Evolutionary conservation across 2,797 vertebrate species (phyloP), one percentile per base, ranked within the genome.

Genomic region (Sebastes trivittatus): DNA sequence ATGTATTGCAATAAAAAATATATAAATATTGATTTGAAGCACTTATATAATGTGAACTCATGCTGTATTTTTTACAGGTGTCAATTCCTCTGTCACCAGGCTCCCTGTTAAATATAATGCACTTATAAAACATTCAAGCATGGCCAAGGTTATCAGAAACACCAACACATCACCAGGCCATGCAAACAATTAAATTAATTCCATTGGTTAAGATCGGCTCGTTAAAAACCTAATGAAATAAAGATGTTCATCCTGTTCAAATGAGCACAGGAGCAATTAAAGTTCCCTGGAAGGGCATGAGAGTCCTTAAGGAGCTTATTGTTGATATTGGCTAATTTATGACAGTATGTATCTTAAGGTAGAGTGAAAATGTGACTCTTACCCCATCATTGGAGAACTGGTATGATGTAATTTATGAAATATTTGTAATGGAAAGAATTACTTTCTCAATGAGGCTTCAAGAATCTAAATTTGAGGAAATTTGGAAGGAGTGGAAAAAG

Each of bases 181-280:
- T 23, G 71, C 7, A 8, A 38, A 25, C n/a, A 65, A 9, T 29
- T 54, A 42, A 67, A 73, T 18, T 3, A 23, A 73, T 23, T 23
- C 22, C 11, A 77, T 60, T 67, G 2, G 42, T 46, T 34, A 6
- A 22, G 10, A 11, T 34, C 1, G 1, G 42, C 32, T 71, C 64
- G 36, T 78, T 68, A 64, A 78, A 42, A 87, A 64, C 27, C 10
- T 59, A 25, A 83, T 49, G 67, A 55, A 77, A 62, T 6, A 49
- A 36, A 67, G 1, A 32, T 56, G 60, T 69, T 25, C 25, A 25
- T 25, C 25, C 25, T 25, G 25, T 25, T 64, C 46, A 68, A 36
- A 27, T 49, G 52, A 20, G 63, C 54, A 58, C 13, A 61, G 55
- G 16, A 38, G 70, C 49, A 70, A 22, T 55, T 64, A 6, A 65